Evolutionary conservation across 1,140 invertebrate genomes (phyloP).

Genomic region (Saccostrea cuccullata): DNA sequence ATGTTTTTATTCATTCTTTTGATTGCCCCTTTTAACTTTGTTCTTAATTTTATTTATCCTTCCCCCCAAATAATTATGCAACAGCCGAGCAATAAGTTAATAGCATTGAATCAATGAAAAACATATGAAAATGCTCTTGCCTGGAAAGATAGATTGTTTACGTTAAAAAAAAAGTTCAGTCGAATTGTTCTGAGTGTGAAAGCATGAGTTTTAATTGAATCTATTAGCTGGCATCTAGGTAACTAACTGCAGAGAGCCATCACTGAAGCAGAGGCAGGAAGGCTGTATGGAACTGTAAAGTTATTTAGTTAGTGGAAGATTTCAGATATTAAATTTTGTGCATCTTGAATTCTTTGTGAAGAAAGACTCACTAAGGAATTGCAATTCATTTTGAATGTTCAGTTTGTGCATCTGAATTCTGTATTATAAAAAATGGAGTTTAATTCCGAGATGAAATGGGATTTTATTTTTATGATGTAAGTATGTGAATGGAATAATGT

Average conservation of each 20-base stretch:
- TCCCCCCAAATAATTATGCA: too few relatives aligned
- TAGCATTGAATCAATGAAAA: neutral
- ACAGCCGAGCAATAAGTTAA: too few relatives aligned
- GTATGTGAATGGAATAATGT: neutral
- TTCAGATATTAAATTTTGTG: neutral
- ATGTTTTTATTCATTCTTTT: too few relatives aligned
- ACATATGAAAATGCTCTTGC: neutral
- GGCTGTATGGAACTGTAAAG: neutral
- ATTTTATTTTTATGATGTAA: neutral
- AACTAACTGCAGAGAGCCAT: neutral
- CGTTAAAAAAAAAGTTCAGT: conserved; percentile 2
- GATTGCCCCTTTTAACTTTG: too few relatives aligned
- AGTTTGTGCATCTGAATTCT: neutral
- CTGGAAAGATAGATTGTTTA: conserved; percentile 21
- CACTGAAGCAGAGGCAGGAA: neutral
- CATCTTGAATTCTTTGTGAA: neutral
- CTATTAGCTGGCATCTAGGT: neutral
- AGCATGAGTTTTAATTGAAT: conserved; percentile 2
- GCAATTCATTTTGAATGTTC: neutral
- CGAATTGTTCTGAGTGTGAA: neutral
- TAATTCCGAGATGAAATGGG: neutral
- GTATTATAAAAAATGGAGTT: neutral
- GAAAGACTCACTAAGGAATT: neutral
- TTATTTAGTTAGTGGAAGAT: neutral
- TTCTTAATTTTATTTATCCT: too few relatives aligned